A percentile compares a stretch with the other conserved stretches of the same genome.
Conservation (phyloP, 2,797 vertebrate genomes). For the Amazona finschi region DNA sequence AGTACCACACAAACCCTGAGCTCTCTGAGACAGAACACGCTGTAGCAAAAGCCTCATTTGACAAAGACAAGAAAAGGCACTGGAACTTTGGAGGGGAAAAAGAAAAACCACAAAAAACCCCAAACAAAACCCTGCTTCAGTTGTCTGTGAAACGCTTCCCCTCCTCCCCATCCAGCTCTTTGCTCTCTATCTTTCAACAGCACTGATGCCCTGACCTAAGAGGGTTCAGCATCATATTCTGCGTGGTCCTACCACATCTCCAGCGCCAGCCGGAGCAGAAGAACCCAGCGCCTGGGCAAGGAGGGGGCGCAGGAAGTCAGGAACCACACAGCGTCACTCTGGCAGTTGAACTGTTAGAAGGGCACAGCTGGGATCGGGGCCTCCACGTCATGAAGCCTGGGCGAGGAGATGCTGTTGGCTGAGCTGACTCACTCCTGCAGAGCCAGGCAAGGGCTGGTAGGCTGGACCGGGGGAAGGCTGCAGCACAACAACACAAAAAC, state of each 20-base stretch:
- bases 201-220: background rate
- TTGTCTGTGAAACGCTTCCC: background rate
- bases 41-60: constrained; percentile 2
- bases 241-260: background rate
- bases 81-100: background rate
- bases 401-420: background rate
- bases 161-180: background rate
- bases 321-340: background rate
- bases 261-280: background rate
- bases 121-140: background rate
- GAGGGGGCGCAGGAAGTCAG: background rate
- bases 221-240: background rate
- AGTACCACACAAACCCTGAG: background rate
- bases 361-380: background rate
- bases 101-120: background rate
- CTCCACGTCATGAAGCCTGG: background rate
- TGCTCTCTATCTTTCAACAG: background rate
- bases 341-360: background rate
- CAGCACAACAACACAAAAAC: background rate
- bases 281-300: background rate
- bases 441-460: constrained; percentile 31
- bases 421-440: constrained; percentile 53
- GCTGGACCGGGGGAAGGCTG: constrained; percentile 20
- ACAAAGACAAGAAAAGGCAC: background rate
- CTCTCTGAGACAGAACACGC: background rate